A percentile compares a stretch with the other conserved stretches of the same genome.
Evolutionary conservation across 1,140 invertebrate genomes (phyloP).

Genomic region (Uloborus diversus): DNA sequence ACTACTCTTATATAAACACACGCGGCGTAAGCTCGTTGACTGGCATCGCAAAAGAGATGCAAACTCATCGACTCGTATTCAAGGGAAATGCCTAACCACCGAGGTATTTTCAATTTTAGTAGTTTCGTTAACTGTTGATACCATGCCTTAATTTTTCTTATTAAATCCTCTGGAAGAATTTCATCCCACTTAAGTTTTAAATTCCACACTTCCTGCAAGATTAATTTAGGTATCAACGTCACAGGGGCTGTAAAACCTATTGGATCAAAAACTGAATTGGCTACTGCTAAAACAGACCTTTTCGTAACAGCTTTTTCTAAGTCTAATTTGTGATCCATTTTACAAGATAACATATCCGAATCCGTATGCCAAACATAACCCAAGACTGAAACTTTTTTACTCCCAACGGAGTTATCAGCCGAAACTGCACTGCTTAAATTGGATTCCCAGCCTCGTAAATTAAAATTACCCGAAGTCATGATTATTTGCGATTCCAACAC

Average conservation of each 20-base stretch:
- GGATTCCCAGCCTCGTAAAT: constrained; percentile 11
- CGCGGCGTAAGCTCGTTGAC: neutral
- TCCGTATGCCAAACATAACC: neutral
- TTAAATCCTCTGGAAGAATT: constrained; percentile 1
- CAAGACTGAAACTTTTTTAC: constrained; percentile 9
- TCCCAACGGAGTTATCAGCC: neutral
- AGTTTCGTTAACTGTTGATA: neutral
- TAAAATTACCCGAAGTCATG: constrained; percentile 5
- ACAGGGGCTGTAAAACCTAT: constrained; percentile 9
- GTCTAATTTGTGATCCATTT: neutral
- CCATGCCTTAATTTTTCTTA: constrained; percentile 10
- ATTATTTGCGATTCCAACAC: constrained; percentile 1
- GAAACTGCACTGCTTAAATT: neutral
- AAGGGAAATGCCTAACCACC: neutral
- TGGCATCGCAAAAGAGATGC: constrained; percentile 26
- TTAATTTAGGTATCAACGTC: constrained; percentile 6
- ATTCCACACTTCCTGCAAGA: constrained; percentile 23
- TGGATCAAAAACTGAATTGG: constrained; percentile 6
- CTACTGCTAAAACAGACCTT: neutral
- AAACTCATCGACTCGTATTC: neutral
- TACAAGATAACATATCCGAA: neutral
- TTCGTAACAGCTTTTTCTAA: neutral
- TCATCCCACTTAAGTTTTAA: constrained; percentile 31
- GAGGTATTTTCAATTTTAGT: neutral
- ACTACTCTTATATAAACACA: constrained; percentile 13